phyloP scores from a whole-genome alignment of 2,888 invertebrate species.

The Tholera decimalis region DNA sequence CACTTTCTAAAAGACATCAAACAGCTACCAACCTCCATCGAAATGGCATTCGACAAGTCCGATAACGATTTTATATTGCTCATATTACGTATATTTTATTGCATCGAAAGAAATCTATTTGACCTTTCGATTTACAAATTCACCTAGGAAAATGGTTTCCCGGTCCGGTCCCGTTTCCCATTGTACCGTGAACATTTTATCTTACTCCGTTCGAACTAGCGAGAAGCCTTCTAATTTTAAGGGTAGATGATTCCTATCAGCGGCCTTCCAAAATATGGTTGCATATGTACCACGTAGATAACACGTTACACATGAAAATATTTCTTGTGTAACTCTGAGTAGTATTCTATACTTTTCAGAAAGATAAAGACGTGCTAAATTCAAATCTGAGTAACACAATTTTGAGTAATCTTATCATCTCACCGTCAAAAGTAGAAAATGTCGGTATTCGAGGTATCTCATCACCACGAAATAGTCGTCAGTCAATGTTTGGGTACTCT shows the following conservation, averaged over 20 bases:
- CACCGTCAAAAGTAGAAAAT: too few relatives aligned
- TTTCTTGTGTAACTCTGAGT: too few relatives aligned
- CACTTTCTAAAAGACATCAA: conserved; percentile 43
- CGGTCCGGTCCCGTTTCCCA: conserved; percentile 35
- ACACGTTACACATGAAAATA: too few relatives aligned
- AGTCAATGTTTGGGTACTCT: too few relatives aligned
- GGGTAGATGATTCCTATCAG: conserved; percentile 4
- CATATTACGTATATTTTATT: conserved; percentile 59
- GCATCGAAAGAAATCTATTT: conserved; percentile 50
- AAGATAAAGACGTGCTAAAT: too few relatives aligned
- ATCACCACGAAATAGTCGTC: too few relatives aligned
- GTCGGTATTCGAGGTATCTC: too few relatives aligned
- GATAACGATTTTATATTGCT: conserved; percentile 50
- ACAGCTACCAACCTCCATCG: conserved; percentile 19
- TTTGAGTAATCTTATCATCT: too few relatives aligned
- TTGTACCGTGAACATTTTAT: conserved; percentile 62
- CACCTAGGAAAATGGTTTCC: conserved; percentile 54
- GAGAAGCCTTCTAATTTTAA: conserved; percentile 24
- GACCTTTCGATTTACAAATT: conserved; percentile 58
- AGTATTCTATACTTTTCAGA: too few relatives aligned
- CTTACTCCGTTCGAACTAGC: conserved; percentile 16
- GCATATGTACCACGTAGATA: background rate
- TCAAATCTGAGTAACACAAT: too few relatives aligned
- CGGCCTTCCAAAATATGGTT: background rate
- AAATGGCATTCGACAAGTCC: conserved; percentile 39